These are phyloP conservation scores for Gnathonemus longibarbis DNA, from an alignment of 2,113 vertebrate species.

Conservation along the genomic window DNA sequence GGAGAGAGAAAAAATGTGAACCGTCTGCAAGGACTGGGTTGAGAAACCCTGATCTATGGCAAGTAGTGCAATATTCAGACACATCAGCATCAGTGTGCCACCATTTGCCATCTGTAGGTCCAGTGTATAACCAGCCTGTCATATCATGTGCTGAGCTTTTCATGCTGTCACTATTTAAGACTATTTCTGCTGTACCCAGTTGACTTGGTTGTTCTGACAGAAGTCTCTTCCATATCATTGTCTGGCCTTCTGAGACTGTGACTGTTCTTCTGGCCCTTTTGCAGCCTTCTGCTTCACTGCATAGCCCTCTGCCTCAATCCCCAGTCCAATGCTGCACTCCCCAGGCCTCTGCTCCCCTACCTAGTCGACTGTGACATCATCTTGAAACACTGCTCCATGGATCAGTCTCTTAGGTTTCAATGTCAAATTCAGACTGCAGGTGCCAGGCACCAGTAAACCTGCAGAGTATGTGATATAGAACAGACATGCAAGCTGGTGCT, in stretches of 20 bases:
- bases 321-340: neutral
- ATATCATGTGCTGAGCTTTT: neutral
- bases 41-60: neutral
- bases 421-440: neutral
- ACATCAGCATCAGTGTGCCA: neutral
- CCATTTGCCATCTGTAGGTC: neutral
- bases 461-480: neutral
- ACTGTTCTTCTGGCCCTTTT: neutral
- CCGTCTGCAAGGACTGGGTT: too few species aligned
- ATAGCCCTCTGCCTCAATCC: neutral
- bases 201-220: neutral
- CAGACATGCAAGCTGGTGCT: neutral
- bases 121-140: neutral
- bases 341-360: neutral
- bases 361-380: neutral
- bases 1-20: too few species aligned
- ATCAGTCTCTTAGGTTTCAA: neutral
- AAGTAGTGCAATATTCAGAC: neutral
- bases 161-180: neutral
- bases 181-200: neutral
- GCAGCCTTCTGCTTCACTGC: neutral
- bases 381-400: neutral
- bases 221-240: neutral
- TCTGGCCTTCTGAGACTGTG: neutral
- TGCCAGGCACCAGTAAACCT: neutral